Conservation (phyloP, 1,140 invertebrate species). For the Drosophila triauraria region DNA sequence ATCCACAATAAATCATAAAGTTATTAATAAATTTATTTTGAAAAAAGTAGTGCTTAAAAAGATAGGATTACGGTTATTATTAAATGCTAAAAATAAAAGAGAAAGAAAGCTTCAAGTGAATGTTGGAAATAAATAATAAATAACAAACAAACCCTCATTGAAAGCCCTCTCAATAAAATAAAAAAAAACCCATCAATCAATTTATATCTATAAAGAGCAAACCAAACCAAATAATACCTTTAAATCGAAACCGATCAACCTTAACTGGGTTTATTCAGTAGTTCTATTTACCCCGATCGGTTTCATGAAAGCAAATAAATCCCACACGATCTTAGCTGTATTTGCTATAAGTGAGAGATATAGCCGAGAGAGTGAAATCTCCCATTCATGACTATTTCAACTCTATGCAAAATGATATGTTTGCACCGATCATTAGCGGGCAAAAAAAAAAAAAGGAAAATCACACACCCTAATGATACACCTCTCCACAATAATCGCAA, state of each 20-base stretch:
- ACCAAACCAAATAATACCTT: neutral
- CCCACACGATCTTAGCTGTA: neutral
- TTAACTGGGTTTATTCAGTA: neutral
- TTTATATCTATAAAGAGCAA: neutral
- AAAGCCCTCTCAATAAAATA: neutral
- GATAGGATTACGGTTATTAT: neutral
- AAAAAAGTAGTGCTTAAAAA: neutral
- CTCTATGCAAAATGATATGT: constrained; percentile 21
- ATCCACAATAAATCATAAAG: neutral
- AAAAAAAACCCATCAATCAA: neutral
- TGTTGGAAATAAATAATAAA: neutral
- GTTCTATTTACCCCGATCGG: constrained; percentile 2
- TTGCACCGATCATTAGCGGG: constrained; percentile 26
- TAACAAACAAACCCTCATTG: neutral
- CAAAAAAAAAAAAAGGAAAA: constrained; percentile 13
- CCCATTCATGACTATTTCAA: constrained; percentile 24
- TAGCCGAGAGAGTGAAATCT: constrained; percentile 20
- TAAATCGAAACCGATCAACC: neutral
- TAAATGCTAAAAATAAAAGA: neutral
- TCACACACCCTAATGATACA: constrained; percentile 27
- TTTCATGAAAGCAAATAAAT: constrained; percentile 17
- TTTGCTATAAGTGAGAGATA: constrained; percentile 7
- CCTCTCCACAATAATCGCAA: constrained; percentile 17
- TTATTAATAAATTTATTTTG: neutral
- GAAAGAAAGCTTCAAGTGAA: constrained; percentile 8